These are phyloP conservation scores for Lepus europaeus DNA, from an alignment of 2,113 vertebrate genomes.

Conservation along the genomic window DNA sequence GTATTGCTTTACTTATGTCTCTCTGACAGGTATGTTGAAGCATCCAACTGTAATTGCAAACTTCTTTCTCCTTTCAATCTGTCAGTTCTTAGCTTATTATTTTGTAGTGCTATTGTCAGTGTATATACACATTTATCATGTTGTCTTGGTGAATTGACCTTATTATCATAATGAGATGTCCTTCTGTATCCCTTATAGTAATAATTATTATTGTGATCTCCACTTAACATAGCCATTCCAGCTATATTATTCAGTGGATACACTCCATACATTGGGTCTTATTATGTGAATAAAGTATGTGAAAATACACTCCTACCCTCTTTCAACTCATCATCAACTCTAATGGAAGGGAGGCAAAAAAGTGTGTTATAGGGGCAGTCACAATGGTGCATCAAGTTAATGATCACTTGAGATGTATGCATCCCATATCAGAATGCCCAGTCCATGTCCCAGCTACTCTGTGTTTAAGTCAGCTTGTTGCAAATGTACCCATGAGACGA, in stretches of 20 bases:
- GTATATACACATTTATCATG: not conserved
- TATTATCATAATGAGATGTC: not conserved
- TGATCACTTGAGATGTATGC: too few relatives aligned
- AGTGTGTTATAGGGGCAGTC: not conserved
- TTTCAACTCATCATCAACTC: not conserved
- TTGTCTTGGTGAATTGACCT: not conserved
- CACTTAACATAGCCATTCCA: not conserved
- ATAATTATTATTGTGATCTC: not conserved
- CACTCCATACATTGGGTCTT: not conserved
- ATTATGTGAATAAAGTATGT: not conserved
- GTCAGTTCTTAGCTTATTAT: not conserved
- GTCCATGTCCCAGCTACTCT: too few relatives aligned
- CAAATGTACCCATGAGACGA: too few relatives aligned
- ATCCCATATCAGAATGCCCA: too few relatives aligned
- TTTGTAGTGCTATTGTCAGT: not conserved
- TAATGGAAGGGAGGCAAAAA: not conserved
- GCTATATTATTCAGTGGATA: not conserved
- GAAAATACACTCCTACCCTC: not conserved
- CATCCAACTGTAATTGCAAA: not conserved
- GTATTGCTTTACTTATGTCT: not conserved
- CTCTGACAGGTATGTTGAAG: not conserved
- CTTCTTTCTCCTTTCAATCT: not conserved
- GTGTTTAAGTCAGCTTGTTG: too few relatives aligned
- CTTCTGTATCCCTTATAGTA: not conserved
- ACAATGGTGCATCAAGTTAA: too few relatives aligned